Evolutionary conservation across 2,797 vertebrate species (phyloP).

Genomic region (Rachycentron canadum): DNA sequence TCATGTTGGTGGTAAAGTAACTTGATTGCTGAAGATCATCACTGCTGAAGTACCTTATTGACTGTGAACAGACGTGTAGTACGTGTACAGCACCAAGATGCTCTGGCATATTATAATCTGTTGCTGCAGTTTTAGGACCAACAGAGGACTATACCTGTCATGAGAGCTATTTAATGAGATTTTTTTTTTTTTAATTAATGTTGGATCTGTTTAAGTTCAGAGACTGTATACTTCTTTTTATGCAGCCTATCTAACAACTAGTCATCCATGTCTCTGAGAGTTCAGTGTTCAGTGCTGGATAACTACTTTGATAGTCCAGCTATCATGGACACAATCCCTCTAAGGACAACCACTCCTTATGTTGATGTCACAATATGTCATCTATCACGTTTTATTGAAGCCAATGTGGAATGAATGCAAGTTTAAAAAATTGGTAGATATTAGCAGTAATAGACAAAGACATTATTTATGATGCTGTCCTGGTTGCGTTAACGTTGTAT

Average conservation of each 20-base stretch:
- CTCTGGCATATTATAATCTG: rapidly evolving
- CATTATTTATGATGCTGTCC: neutral
- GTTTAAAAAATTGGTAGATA: neutral
- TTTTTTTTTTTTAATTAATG: neutral
- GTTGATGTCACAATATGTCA: neutral
- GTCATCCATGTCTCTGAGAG: neutral
- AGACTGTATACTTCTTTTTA: neutral
- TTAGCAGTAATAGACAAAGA: neutral
- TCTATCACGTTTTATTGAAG: neutral
- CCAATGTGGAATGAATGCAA: neutral
- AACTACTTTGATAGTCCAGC: neutral
- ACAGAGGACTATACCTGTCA: neutral
- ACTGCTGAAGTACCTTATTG: neutral
- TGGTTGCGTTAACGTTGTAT: constrained; percentile 43
- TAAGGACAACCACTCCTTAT: neutral
- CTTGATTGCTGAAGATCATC: neutral
- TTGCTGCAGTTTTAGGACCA: neutral
- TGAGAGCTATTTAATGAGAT: too few relatives aligned
- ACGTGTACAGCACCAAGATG: neutral
- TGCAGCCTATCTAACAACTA: neutral
- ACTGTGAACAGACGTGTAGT: neutral
- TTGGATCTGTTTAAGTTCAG: too few relatives aligned
- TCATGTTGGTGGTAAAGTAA: neutral
- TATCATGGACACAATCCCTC: neutral
- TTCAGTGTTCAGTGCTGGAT: too few relatives aligned